Evolutionary conservation across 2,797 vertebrate genomes (phyloP), one percentile per base, ranked within the genome.

Genomic region (Falco concolor): DNA sequence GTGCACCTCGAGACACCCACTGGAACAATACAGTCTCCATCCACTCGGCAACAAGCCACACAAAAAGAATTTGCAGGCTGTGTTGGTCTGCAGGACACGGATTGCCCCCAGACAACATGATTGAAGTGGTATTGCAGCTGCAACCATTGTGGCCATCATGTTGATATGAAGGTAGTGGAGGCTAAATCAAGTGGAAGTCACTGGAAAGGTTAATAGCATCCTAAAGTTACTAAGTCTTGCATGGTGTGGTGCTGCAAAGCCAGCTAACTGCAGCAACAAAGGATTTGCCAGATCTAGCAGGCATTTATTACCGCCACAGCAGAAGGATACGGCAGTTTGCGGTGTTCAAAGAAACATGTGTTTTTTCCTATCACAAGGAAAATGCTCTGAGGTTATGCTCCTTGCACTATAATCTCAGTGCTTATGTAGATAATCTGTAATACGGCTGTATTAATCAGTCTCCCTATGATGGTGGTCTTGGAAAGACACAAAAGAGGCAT

Each of bases 131-230:
- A 21, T 8, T 52, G 38, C 27, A 90, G 13, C 20, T 5, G 4
- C 30, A 50, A 38, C 6, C 8, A 3, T 3, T 1, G 2, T 15
- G 25, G 22, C 56, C 47, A 13, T 6, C 19, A 18, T 17, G 8
- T 1, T 10, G 49, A 3, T 23, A 12, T n/a, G n/a, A 47, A 25
- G n/a, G 45, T 8, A 59, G 60, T 0, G 1, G 10, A 20, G 45
- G 6, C 40, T 76, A 59, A 49, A 76, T 27, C 49, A 19, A 45
- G 53, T 12, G n/a, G 32, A 53, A 79, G 40, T 21, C 69, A 12
- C 50, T 15, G 30, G 76, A 59, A 91, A 59, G 24, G 45, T 10
- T 11, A 54, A 13, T 32, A 32, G 38, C 12, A 8, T 19, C 74
- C 64, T 25, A 45, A 44, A 75, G 34, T 15, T 28, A 34, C 1